Percentiles rank a stretch among this genome's conserved stretches.
These are phyloP conservation scores for Lasaia peninsularis DNA, from an alignment of 1,140 invertebrate species.

Conservation along the genomic window DNA sequence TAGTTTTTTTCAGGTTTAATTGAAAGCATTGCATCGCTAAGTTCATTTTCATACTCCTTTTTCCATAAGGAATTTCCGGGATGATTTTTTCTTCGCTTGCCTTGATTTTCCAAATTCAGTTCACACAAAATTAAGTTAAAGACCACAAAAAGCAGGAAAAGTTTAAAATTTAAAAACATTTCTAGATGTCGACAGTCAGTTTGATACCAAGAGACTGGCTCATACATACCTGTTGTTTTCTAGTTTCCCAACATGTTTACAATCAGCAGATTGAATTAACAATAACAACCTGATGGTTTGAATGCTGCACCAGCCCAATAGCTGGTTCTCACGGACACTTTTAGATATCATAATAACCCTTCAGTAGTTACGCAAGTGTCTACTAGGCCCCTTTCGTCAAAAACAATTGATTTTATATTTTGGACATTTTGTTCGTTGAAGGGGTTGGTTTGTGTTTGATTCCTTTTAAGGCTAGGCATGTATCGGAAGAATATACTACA, in stretches of 20 bases:
- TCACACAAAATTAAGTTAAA: constrained; percentile 32
- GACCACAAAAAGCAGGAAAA: constrained; percentile 28
- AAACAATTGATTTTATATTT: too few species aligned
- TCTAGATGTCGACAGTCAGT: constrained; percentile 35
- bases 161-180: constrained; percentile 35
- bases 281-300: constrained; percentile 36
- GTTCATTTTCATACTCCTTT: constrained; percentile 57
- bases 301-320: constrained; percentile 17
- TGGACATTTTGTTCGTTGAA: too few species aligned
- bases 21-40: constrained; percentile 50
- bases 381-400: background rate
- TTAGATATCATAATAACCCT: constrained; percentile 29
- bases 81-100: constrained; percentile 34
- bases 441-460: too few species aligned
- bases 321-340: constrained; percentile 36
- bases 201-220: constrained; percentile 36
- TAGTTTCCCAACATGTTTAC: constrained; percentile 31
- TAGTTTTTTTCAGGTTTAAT: constrained; percentile 44
- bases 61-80: constrained; percentile 54
- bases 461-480: too few species aligned
- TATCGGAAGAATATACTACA: too few species aligned
- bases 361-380: background rate
- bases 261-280: constrained; percentile 32
- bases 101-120: constrained; percentile 28
- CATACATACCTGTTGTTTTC: constrained; percentile 19